Evolutionary conservation across 2,797 vertebrate species (phyloP).

Genomic region (Limnodromus scolopaceus): DNA sequence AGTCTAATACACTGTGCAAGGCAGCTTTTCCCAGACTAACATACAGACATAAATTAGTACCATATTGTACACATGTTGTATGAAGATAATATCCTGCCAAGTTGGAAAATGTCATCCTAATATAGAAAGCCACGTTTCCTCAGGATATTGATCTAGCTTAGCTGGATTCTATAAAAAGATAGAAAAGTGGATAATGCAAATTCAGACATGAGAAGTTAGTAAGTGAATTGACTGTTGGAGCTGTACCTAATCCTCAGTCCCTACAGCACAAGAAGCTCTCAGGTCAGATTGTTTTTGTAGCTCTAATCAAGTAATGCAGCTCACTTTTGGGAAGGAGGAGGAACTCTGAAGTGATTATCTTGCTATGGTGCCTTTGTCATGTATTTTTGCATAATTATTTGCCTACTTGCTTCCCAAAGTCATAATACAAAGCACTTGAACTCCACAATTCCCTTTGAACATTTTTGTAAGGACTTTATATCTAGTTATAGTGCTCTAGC

Average conservation of each 20-base stretch:
- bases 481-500: neutral
- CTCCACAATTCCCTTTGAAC: neutral
- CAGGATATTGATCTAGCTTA: conserved; percentile 62
- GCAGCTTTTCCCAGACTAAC: conserved; percentile 53
- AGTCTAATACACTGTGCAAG: conserved; percentile 43
- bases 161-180: conserved; percentile 33
- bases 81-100: conserved; percentile 65
- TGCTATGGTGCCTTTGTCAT: neutral
- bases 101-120: conserved; percentile 66
- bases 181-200: conserved; percentile 43
- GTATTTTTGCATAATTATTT: neutral
- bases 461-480: neutral
- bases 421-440: neutral
- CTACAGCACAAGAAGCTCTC: neutral
- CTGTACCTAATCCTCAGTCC: neutral
- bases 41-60: conserved; percentile 63
- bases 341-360: neutral
- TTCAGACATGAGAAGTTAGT: conserved; percentile 46
- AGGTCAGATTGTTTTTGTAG: conserved; percentile 13
- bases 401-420: neutral
- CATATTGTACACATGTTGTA: conserved; percentile 59
- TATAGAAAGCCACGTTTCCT: conserved; percentile 70
- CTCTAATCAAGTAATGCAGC: neutral
- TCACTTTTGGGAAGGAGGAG: neutral
- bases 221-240: conserved; percentile 15